Base-by-base conservation (phyloP, 2,113 vertebrate genomes). In the Dipodomys ordii region DNA sequence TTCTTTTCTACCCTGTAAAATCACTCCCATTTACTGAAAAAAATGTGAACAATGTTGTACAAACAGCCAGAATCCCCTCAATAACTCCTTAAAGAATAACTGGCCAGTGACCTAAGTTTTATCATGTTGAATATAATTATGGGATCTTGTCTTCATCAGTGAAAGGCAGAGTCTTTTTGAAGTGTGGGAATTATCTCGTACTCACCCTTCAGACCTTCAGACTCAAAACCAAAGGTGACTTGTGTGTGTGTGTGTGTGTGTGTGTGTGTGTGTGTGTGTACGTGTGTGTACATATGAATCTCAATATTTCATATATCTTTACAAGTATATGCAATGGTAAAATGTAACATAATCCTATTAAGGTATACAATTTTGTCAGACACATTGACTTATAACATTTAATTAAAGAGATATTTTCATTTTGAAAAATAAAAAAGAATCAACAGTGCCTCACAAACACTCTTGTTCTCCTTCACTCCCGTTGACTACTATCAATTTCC, bases 401-500 rank as follows among this genome's bases (percentile, higher is more conserved):
- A 91, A 76, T 53, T 71, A 22, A 60, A 86, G 12, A 46, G 11
- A 19, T 53, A 19, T 77, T 79, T 92, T 88, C 77, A 79, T 86
- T 86, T n/a, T 92, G 23, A 92, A 85, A 39, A 39, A 39, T 39
- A 39, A 39, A 39, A 39, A 39, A 39, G 39, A 39, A 39, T 39
- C 39, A 39, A 39, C 39, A 39, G 39, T 39, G 39, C 39, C 5
- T 84, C 20, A 49, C 16, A 12, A 62, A 60, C n/a, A 62, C 0
- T 9, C 25, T 19, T 12, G 6, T 39, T 13, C 32, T 39, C 25
- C 15, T 68, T 46, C 9, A n/a, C 7, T 78, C 16, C 7, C 11
- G n/a, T 3, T n/a, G 20, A 76, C 1, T 1, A 46, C 3, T 9
- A 22, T 27, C 72, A 5, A 5, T 27, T 68, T 6, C 0, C 8